A percentile compares a stretch with the other conserved stretches of the same genome.
Evolutionary conservation across 2,888 invertebrate genomes (phyloP).

Genomic region (Mechanitis mazaeus): DNA sequence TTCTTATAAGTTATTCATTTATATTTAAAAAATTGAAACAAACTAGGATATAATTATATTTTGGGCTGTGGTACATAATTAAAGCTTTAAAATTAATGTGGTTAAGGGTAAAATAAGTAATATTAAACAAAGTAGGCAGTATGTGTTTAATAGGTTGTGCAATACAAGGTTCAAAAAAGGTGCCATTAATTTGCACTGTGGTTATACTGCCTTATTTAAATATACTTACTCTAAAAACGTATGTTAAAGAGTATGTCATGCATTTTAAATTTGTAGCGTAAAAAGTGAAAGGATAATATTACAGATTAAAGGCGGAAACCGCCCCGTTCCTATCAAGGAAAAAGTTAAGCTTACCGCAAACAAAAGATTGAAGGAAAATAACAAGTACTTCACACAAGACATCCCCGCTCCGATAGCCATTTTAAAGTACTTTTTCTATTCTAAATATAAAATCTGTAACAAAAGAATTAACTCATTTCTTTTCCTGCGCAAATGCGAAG

Average conservation of each 20-base stretch:
- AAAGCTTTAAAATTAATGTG: no score
- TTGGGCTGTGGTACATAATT: no score
- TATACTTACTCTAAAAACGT: background rate
- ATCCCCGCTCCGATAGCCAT: conserved; percentile 89
- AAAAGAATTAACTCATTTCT: conserved; percentile 35
- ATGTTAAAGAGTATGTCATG: conserved; percentile 1
- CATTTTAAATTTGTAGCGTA: background rate
- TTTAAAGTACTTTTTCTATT: conserved; percentile 49
- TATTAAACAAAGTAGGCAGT: no score
- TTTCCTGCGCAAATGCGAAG: conserved; percentile 22
- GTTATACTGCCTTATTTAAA: no score
- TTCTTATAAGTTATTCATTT: no score
- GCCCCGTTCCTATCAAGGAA: conserved; percentile 24
- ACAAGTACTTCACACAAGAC: conserved; percentile 91
- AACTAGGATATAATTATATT: no score
- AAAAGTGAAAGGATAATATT: conserved; percentile 13
- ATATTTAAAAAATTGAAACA: no score
- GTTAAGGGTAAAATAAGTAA: no score
- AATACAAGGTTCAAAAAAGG: background rate
- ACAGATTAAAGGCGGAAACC: conserved; percentile 2
- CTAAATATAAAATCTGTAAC: conserved; percentile 53
- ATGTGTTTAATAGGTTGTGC: background rate
- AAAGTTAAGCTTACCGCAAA: conserved; percentile 85
- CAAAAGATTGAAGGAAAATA: conserved; percentile 90
- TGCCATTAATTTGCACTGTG: no score